Evolutionary conservation across 2,888 invertebrate genomes (phyloP), one percentile per base, ranked within the genome.

Genomic region (Nomada lathburiana): DNA sequence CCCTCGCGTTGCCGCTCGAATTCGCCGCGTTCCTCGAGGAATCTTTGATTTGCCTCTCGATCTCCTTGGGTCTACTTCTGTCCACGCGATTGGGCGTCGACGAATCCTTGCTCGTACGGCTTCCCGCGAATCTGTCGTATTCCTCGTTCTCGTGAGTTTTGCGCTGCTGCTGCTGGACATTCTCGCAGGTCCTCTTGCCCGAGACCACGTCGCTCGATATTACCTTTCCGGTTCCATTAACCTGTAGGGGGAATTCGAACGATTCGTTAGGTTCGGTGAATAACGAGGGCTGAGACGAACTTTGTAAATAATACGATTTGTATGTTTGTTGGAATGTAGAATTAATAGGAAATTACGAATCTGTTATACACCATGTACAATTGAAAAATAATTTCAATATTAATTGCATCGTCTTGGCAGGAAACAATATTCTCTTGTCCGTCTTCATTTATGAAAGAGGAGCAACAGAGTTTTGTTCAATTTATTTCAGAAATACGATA

Each of bases 141-240:
- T 91, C 91, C 65, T 90, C 88, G 76, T 78, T 80, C 60, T 89
- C 83, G 42, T 69, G 75, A 76, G 82, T 69, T 81, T 83, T 86
- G 29, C 81, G 78, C 57, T 82, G 81, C 36, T 82, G 68, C 16
- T 80, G 68, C 16, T 80, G 67, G 59, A 42, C 42, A 63, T 60
- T 26, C 47, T 85, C 87, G 55, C 63, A 64, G 18, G 10, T 53
- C 42, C 80, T 84, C 62, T 68, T 88, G 5, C 88, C 88, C 29
- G 91, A 91, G 68, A 90, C 90, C 75, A 90, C 82, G 85, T 88
- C 88, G 74, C 89, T 91, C 44, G 92, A 88, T 86, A 92, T 91
- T 79, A 92, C 82, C 80, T 82, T 89, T 65, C 90, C 91, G 42
- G 90, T 92, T 9, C 91, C 91, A 74, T 93, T 92, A 65, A 92